Percentiles rank a stretch among this genome's conserved stretches.
Conservation (phyloP, 2,888 invertebrate species). For the Rutpela maculata region DNA sequence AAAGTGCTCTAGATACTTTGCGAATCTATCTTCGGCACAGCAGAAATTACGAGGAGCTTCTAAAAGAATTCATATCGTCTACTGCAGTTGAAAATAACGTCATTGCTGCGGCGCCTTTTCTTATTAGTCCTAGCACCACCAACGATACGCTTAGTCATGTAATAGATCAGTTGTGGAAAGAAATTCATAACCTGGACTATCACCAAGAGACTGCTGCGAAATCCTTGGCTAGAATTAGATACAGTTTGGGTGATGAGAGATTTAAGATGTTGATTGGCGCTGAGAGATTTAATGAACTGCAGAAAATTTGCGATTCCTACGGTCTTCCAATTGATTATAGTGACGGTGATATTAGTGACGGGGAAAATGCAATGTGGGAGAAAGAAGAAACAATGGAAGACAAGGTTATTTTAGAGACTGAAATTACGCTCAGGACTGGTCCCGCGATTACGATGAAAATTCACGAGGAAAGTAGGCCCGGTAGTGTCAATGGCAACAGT, state of each 20-base stretch:
- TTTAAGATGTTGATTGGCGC: constrained; percentile 76
- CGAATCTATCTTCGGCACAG: constrained; percentile 84
- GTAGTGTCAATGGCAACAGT: constrained; percentile 63
- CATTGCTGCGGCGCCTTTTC: constrained; percentile 73
- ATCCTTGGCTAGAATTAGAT: constrained; percentile 82
- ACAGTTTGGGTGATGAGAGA: constrained; percentile 78
- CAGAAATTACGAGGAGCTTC: constrained; percentile 80
- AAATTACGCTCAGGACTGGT: constrained; percentile 87
- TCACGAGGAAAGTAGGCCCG: constrained; percentile 78
- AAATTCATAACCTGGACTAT: constrained; percentile 39
- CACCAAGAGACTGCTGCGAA: constrained; percentile 81
- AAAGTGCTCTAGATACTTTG: constrained; percentile 86
- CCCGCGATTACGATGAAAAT: constrained; percentile 91
- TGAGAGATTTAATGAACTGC: constrained; percentile 75
- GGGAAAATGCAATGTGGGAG: constrained; percentile 41
- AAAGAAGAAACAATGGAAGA: constrained; percentile 72
- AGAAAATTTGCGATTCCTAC: constrained; percentile 79
- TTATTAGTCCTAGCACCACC: constrained; percentile 45
- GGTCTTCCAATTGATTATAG: constrained; percentile 68
- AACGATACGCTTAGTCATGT: constrained; percentile 47
- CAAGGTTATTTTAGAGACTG: constrained; percentile 87
- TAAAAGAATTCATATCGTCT: constrained; percentile 80
- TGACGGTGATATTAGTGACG: constrained; percentile 48
- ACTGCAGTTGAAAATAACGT: constrained; percentile 80
- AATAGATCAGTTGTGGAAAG: constrained; percentile 49